Base-by-base conservation (phyloP, 2,797 vertebrate genomes). In the Acanthornis magna region DNA sequence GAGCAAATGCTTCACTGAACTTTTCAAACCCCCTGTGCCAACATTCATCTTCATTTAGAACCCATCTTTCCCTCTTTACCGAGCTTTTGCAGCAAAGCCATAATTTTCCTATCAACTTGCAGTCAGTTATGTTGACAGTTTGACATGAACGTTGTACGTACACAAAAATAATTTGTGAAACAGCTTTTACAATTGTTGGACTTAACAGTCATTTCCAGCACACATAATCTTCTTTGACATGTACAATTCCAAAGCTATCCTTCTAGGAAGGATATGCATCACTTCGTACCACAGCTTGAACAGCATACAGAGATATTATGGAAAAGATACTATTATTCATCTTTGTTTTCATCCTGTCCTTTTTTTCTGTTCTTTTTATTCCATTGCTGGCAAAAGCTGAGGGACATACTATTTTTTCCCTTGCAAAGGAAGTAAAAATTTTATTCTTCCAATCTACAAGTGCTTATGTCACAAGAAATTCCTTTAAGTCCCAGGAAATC, bases 41-140 rank as follows among this genome's bases (percentile, higher is more conserved):
- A 94, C 27, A 97, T 88, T 85, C 82, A 85, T 97, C 92, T 95
- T 95, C 85, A 91, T 96, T 95, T 91, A 80, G 63, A 97, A 95
- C 61, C 96, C 97, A 97, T 94, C 93, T 85, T 60, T 70, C 58
- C 58, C 67, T 87, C 48, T 75, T 63, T 68, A 51, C 55, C 7
- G 26, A 91, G 65, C 53, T 90, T 88, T 57, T 90, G 71, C 57
- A 93, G 85, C 45, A 90, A 94, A 94, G 87, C 60, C 47, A 76
- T 93, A 76, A 95, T 96, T 95, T 95, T 94, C 77, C 68, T 83
- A 94, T 95, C 94, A 94, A 65, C 67, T 85, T 68, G 57, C 43
- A 82, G 83, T 67, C 80, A 79, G 25, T 87, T 73, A 75, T 18
- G 27, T 57, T 84, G 86, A 88, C 85, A 78, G 83, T 68, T 73